Conservation (phyloP, 2,888 invertebrate genomes). For the Ernsta delagoae region DNA sequence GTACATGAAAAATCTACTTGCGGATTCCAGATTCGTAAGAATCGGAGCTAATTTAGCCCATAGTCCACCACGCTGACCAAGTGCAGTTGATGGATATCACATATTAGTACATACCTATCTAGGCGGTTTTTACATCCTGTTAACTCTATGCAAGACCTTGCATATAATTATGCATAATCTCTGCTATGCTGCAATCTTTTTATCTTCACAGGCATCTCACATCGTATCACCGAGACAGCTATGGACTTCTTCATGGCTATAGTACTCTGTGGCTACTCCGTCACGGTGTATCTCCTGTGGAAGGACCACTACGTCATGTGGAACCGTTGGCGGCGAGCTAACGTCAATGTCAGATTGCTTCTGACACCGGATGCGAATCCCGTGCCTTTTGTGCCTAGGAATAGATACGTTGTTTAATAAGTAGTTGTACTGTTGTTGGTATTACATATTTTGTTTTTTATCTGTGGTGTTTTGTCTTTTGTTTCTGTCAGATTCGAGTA, state of each 20-base stretch:
- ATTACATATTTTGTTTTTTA: neutral
- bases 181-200: no score
- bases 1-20: no score
- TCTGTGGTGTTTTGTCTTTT: neutral
- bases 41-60: no score
- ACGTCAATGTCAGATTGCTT: slow-evolving; percentile 86
- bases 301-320: slow-evolving; percentile 88
- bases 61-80: no score
- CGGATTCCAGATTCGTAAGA: no score
- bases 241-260: slow-evolving; percentile 87
- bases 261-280: slow-evolving; percentile 86
- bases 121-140: no score
- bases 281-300: slow-evolving; percentile 86
- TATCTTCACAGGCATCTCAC: slow-evolving; percentile 71
- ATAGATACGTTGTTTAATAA: slow-evolving; percentile 69
- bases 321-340: slow-evolving; percentile 88
- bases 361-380: slow-evolving; percentile 80
- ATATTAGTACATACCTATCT: no score
- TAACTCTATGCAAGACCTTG: no score
- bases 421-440: slow-evolving; percentile 13
- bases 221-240: slow-evolving; percentile 85
- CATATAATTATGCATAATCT: no score
- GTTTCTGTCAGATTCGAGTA: no score
- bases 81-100: no score
- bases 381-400: slow-evolving; percentile 71